Base-by-base conservation (phyloP, 2,888 invertebrate species). In the Agrilus mali region DNA sequence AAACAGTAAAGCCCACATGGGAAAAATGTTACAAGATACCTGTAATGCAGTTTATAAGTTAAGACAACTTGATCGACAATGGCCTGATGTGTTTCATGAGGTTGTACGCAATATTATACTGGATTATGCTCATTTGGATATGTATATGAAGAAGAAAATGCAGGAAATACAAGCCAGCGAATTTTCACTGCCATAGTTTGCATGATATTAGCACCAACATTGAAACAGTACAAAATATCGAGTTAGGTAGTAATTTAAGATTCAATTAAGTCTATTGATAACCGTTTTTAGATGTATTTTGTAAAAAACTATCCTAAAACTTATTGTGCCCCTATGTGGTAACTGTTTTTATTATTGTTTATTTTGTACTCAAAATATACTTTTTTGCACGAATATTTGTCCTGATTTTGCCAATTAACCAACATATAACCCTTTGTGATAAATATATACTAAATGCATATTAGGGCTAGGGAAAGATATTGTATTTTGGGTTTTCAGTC, bases 111-210 rank as follows among this genome's bases (percentile, higher is more conserved):
- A 85, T 52, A 82, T 86, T 12, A 67, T 90, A 46, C 71, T 75
- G 46, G 89, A 89, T 64, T 89, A 84, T 60, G 76, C 82, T n/a
- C 77, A 88, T 53, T 74, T 88, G 71, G 82, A 87, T 59, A 68
- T 73, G 44, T 89, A 89, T 61, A 80, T 87, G 66, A 84, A 86
- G 60, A 74, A 72, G 46, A 74, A 75, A 62, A 71, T 78, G 65
- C 69, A 70, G 54, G 66, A 72, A 64, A 64, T 77, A 50, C 68
- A 48, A 17, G 37, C 40, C 41, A 27, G 27, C 35, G 31, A 35
- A 41, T 13, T 33, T 43, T 41, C 46, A 48, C 46, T 50, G 46
- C 43, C 46, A 44, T 42, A 36, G 38, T 13, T 31, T 34, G 27
- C 20, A 36, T 41, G 13, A 41, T 33, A 34, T 17, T 37, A 40